Conservation (phyloP, 2,113 vertebrate species). For the Axis porcinus region DNA sequence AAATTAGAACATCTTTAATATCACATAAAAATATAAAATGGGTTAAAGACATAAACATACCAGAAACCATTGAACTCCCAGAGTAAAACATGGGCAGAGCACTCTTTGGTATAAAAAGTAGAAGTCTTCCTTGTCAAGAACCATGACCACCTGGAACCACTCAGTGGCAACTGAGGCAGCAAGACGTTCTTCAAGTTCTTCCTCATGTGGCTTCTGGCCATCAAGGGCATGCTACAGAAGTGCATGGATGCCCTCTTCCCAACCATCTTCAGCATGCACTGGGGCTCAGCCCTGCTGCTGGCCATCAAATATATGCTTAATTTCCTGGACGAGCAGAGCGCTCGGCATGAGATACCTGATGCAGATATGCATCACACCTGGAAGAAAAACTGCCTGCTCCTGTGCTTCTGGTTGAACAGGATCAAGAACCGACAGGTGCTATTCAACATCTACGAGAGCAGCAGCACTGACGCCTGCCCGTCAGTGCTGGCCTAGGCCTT, state of each 20-base stretch:
- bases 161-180: fast-evolving
- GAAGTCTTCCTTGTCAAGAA: not conserved
- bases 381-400: not conserved
- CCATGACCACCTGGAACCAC: not conserved
- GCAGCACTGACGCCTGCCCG: not conserved
- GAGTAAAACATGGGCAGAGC: not conserved
- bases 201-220: not conserved
- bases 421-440: not conserved
- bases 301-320: not conserved
- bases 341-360: not conserved
- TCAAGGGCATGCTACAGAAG: not conserved
- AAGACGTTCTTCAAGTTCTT: not conserved
- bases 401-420: not conserved
- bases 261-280: not conserved
- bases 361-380: not conserved
- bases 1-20: not conserved
- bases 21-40: not conserved
- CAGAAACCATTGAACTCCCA: not conserved
- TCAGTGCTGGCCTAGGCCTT: not conserved
- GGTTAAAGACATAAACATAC: not conserved
- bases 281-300: not conserved
- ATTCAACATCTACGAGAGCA: not conserved
- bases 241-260: not conserved
- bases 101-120: not conserved
- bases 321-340: fast-evolving